Evolutionary conservation across 2,797 vertebrate species (phyloP).

Genomic region (Anas bahamensis): DNA sequence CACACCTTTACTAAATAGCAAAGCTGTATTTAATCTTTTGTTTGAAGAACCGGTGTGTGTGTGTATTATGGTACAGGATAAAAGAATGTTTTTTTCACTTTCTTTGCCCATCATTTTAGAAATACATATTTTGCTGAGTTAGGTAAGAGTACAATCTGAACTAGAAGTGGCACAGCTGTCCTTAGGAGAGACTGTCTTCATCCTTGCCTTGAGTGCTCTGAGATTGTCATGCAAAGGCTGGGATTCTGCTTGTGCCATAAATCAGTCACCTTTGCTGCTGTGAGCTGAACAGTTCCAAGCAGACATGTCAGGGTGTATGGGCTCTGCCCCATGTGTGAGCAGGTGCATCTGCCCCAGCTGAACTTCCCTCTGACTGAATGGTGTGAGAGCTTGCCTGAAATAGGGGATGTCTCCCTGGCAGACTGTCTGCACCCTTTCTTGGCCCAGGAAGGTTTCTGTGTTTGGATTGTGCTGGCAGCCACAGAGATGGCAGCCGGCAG

Average conservation of each 20-base stretch:
- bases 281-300: background rate
- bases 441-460: background rate
- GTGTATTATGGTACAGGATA: background rate
- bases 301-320: rapidly evolving
- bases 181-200: background rate
- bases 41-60: background rate
- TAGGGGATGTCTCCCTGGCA: background rate
- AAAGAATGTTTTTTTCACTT: background rate
- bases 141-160: background rate
- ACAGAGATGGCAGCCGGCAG: background rate
- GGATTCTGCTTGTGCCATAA: background rate
- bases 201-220: too few relatives aligned
- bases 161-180: background rate
- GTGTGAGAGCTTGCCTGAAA: background rate
- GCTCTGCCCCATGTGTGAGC: background rate
- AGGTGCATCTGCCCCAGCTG: background rate
- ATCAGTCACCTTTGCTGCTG: too few relatives aligned
- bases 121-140: background rate
- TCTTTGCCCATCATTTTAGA: background rate
- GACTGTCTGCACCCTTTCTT: background rate
- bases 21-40: background rate
- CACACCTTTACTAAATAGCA: background rate
- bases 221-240: too few relatives aligned
- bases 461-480: background rate
- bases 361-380: background rate